Base-by-base conservation (phyloP, 2,797 vertebrate genomes). In the Microctenopoma steveboyesi region DNA sequence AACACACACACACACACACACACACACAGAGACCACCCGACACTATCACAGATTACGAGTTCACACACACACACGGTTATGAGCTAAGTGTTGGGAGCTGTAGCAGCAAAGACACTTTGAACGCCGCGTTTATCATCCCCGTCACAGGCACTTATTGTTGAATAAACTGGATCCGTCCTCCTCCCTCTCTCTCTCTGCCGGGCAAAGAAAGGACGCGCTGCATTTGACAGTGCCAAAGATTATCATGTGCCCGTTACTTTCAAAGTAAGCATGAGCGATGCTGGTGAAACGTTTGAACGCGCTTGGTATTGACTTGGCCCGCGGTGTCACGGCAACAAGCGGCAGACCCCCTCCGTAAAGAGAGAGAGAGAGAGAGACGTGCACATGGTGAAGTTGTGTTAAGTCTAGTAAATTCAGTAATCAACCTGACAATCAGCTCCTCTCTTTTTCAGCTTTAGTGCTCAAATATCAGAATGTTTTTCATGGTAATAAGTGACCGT, bases 121-220 rank as follows among this genome's bases (percentile, higher is more conserved):
- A 84, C 67, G 67, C 86, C 79, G 71, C 74, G 73, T 83, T 81
- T 68, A 86, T 90, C 78, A 82, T 72, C 69, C 64, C 74, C 77
- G 81, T 88, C 83, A 76, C 56, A 56, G 64, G 43, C 76, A 72
- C 69, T 87, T 83, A 89, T 72, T 76, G 64, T 68, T 81, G 72
- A 75, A 83, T 71, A 37, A 82, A 83, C 72, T 47, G 57, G 68
- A 69, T 68, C 49, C 30, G 11, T 50, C 18, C 35, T 2, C 42
- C 57, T 37, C 49, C 43, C 60, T 45, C 22, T 9, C 47, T 45
- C 52, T 45, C 60, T 45, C 22, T 10, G 35, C 28, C 1, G 30
- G 5, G 56, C 7, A 51, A 78, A 48, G 53, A 86, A 74, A 79
- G 49, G 65, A 64, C 55, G 57, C 18, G 0, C 1, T 0, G 27